Evolutionary conservation across 2,797 vertebrate genomes (phyloP).

Genomic region (Salmo trutta): DNA sequence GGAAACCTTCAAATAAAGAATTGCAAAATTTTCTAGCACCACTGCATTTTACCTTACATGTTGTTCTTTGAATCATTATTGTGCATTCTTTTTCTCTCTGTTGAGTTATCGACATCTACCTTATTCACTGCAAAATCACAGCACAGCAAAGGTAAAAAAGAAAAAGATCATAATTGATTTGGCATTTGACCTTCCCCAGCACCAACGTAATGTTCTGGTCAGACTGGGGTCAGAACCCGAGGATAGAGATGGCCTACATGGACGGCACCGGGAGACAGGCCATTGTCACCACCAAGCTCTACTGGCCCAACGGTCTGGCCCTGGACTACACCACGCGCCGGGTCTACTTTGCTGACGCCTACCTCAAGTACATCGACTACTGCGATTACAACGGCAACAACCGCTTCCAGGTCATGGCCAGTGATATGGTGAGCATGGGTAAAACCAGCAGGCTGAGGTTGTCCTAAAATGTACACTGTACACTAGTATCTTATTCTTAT

Average conservation of each 20-base stretch:
- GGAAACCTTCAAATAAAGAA: too few relatives aligned
- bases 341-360: slow-evolving; percentile 90
- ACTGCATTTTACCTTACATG: too few relatives aligned
- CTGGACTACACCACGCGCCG: slow-evolving; percentile 83
- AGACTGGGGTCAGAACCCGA: slow-evolving; percentile 78
- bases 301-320: slow-evolving; percentile 77
- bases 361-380: slow-evolving; percentile 92
- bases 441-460: too few relatives aligned
- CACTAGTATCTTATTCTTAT: too few relatives aligned
- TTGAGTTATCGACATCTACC: background rate
- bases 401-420: slow-evolving; percentile 87
- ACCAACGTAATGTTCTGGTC: slow-evolving; percentile 78
- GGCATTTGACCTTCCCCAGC: slow-evolving; percentile 39
- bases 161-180: background rate
- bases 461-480: too few relatives aligned
- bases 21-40: background rate
- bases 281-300: slow-evolving; percentile 74
- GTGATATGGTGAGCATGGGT: slow-evolving; percentile 82
- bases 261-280: slow-evolving; percentile 65
- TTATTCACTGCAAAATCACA: background rate
- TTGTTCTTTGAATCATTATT: background rate
- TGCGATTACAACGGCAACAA: slow-evolving; percentile 91
- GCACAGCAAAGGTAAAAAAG: too few relatives aligned
- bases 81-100: background rate
- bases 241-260: slow-evolving; percentile 73